phyloP scores from a whole-genome alignment of 2,888 invertebrate genomes.

The Cylloceria caligata region DNA sequence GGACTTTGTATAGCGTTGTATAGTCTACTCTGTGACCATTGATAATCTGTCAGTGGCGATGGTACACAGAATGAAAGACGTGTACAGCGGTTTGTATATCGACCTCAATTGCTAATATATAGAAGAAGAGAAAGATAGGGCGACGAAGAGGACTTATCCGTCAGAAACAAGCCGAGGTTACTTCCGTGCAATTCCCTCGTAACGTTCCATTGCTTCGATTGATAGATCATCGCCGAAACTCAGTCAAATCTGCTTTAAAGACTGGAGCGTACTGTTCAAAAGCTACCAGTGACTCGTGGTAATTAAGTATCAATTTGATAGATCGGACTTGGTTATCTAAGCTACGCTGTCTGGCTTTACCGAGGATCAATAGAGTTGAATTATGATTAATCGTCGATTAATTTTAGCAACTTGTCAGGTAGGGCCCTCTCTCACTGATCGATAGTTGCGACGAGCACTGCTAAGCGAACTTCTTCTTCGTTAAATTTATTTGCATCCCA shows the following conservation, averaged over 20 bases:
- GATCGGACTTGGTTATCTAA: neutral
- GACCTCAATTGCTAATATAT: too few relatives aligned
- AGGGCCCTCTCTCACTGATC: neutral
- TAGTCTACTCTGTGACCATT: conserved; percentile 39
- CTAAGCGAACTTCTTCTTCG: neutral
- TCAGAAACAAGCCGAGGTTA: conserved; percentile 23
- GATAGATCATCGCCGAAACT: conserved; percentile 29
- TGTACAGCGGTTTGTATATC: neutral
- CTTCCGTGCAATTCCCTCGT: conserved; percentile 21
- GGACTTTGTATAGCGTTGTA: conserved; percentile 47
- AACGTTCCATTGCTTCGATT: conserved; percentile 15
- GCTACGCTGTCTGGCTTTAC: too few relatives aligned
- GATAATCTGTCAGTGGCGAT: conserved; percentile 54
- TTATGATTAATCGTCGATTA: conserved; percentile 8
- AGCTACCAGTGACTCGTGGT: neutral
- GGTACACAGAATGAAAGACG: conserved; percentile 30
- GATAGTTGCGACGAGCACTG: neutral
- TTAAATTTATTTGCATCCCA: neutral
- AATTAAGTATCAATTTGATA: conserved; percentile 7
- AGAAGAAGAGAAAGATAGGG: neutral
- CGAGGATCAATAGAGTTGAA: neutral
- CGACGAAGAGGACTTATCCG: conserved; percentile 10
- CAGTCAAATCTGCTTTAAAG: conserved; percentile 29
- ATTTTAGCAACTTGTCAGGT: neutral
- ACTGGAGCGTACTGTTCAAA: neutral